phyloP scores from a whole-genome alignment of 1,140 invertebrate genomes.

The Globodera rostochiensis region DNA sequence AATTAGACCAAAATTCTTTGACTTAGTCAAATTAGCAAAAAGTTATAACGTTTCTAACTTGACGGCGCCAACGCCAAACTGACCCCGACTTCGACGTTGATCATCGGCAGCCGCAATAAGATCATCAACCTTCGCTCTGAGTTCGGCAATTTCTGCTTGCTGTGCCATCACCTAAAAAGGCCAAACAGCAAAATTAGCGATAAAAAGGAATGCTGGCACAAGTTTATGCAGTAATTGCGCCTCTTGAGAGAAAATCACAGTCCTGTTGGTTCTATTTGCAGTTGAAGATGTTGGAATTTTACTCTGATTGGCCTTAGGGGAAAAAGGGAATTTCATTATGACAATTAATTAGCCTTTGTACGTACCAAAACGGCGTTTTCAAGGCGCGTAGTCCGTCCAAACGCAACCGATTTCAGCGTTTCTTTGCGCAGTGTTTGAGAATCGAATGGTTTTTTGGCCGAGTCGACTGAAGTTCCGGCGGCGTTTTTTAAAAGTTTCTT shows the following conservation, averaged over 20 bases:
- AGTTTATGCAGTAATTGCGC: slow-evolving; percentile 24
- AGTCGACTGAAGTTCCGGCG: slow-evolving; percentile 3
- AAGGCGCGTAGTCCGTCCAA: slow-evolving; percentile 19
- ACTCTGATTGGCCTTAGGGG: slow-evolving; percentile 11
- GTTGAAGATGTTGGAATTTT: not conserved
- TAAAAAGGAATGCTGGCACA: not conserved
- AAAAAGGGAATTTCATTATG: not conserved
- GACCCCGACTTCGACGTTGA: not conserved
- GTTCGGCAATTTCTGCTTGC: slow-evolving; percentile 13
- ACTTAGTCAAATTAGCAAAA: no score
- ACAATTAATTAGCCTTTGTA: not conserved
- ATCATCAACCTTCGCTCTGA: slow-evolving; percentile 7
- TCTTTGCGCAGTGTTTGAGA: not conserved
- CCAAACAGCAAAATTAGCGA: not conserved
- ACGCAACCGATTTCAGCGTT: slow-evolving; percentile 25
- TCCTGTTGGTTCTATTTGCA: not conserved
- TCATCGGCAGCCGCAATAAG: not conserved
- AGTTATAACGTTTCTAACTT: no score
- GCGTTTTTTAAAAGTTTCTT: not conserved
- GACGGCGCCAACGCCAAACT: no score
- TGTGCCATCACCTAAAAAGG: slow-evolving; percentile 9
- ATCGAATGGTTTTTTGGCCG: not conserved
- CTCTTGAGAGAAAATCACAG: slow-evolving; percentile 29
- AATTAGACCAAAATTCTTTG: no score
- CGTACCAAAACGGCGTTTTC: slow-evolving; percentile 20